Evolutionary conservation across 1,140 invertebrate genomes (phyloP).

Genomic region (Drosophila suzukii): DNA sequence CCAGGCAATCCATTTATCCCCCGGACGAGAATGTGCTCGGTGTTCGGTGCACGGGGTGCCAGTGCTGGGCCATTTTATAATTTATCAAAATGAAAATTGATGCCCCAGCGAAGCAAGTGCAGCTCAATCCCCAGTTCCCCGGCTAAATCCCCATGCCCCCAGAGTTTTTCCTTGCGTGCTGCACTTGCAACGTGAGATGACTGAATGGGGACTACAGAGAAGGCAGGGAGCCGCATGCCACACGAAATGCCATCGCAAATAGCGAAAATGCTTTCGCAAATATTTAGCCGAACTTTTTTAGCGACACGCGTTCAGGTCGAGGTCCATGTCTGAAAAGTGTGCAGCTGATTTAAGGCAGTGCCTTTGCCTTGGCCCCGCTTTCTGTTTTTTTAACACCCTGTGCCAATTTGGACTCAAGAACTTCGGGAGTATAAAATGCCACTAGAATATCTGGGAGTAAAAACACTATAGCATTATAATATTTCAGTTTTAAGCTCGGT

Average conservation of each 20-base stretch:
- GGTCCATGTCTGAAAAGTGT: conserved; percentile 33
- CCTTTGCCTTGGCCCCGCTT: conserved; percentile 22
- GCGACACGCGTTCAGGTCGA: conserved; percentile 63
- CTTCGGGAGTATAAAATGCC: neutral
- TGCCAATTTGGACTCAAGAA: neutral
- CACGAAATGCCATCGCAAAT: conserved; percentile 77
- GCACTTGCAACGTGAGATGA: conserved; percentile 9
- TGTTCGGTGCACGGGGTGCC: conserved; percentile 30
- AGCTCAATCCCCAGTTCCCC: conserved; percentile 37
- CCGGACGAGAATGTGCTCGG: conserved; percentile 28
- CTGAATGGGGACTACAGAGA: neutral
- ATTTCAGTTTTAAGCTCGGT: too few relatives aligned
- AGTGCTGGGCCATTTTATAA: conserved; percentile 71
- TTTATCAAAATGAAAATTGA: conserved; percentile 83
- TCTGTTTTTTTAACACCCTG: conserved; percentile 9
- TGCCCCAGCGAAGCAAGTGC: conserved; percentile 60
- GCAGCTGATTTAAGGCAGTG: conserved; percentile 50
- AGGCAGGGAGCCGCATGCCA: conserved; percentile 47
- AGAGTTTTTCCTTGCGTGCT: conserved; percentile 34
- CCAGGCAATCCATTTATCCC: conserved; percentile 66
- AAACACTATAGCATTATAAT: too few relatives aligned
- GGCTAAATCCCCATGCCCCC: neutral
- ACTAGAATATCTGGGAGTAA: too few relatives aligned
- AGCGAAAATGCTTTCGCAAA: conserved; percentile 77
- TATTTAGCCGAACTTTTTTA: conserved; percentile 75